A percentile compares a stretch with the other conserved stretches of the same genome.
These are phyloP conservation scores for Sciaenops ocellatus DNA, from an alignment of 2,797 vertebrate genomes.

Conservation along the genomic window DNA sequence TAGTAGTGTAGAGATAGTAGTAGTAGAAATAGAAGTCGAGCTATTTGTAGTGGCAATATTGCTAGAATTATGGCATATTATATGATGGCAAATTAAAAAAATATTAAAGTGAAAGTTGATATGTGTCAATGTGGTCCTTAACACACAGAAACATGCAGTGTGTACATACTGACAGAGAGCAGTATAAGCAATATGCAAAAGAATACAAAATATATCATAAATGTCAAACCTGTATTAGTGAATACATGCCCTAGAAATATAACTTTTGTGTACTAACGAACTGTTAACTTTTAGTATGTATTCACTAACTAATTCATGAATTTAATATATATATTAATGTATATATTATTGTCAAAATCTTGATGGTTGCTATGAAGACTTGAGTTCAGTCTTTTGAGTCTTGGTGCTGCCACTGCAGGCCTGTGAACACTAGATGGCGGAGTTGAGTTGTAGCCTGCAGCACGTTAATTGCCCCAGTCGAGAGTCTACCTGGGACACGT, in stretches of 20 bases:
- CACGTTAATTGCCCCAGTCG: background rate
- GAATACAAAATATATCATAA: no score
- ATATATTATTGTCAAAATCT: background rate
- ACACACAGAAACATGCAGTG: background rate
- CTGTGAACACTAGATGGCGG: constrained; percentile 71
- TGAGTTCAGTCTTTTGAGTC: no score
- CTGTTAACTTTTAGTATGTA: background rate
- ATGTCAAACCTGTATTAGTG: background rate
- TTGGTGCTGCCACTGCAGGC: background rate
- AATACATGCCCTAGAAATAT: background rate
- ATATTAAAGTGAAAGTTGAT: no score
- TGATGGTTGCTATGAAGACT: background rate
- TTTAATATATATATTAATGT: background rate
- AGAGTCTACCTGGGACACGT: constrained; percentile 77
- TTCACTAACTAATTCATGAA: background rate
- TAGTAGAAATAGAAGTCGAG: background rate
- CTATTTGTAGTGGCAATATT: background rate
- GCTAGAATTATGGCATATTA: background rate
- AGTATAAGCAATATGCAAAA: background rate
- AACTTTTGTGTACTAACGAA: background rate
- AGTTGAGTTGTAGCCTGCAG: constrained; percentile 55
- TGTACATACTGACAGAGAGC: background rate
- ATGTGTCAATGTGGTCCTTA: no score
- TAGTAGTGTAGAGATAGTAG: background rate
- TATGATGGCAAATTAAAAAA: no score